These are phyloP conservation scores for Polypedilum vanderplanki DNA, from an alignment of 1,140 invertebrate genomes.

Conservation along the genomic window DNA sequence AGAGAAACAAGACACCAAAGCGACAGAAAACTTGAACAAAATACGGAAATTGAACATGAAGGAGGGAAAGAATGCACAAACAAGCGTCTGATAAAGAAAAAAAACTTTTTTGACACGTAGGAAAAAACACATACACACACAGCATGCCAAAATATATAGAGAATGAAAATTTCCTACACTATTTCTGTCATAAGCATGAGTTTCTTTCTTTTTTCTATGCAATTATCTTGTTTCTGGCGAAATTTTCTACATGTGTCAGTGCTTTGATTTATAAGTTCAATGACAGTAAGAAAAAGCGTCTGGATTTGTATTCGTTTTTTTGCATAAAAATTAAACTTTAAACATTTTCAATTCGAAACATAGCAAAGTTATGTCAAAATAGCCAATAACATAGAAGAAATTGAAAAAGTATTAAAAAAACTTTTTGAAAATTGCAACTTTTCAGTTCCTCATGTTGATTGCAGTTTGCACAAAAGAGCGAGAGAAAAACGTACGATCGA, in stretches of 20 bases:
- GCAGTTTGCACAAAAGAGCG: background rate
- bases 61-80: too few relatives aligned
- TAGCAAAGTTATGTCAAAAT: background rate
- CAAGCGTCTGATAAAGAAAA: background rate
- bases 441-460: background rate
- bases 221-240: background rate
- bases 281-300: background rate
- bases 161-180: background rate
- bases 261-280: background rate
- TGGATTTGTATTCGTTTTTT: background rate
- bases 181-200: background rate
- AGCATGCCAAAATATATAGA: background rate
- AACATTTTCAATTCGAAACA: background rate
- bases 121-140: background rate
- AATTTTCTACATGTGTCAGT: background rate
- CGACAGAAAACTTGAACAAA: too few relatives aligned
- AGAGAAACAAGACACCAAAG: too few relatives aligned
- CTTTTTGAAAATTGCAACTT: background rate
- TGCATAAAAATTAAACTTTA: background rate
- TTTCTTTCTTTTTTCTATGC: constrained; percentile 16
- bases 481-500: background rate
- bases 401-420: background rate
- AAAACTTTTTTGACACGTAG: constrained; percentile 3
- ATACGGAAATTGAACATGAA: too few relatives aligned
- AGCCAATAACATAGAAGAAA: background rate